phyloP scores from a whole-genome alignment of 2,113 vertebrate genomes.

The Brienomyrus brachyistius region DNA sequence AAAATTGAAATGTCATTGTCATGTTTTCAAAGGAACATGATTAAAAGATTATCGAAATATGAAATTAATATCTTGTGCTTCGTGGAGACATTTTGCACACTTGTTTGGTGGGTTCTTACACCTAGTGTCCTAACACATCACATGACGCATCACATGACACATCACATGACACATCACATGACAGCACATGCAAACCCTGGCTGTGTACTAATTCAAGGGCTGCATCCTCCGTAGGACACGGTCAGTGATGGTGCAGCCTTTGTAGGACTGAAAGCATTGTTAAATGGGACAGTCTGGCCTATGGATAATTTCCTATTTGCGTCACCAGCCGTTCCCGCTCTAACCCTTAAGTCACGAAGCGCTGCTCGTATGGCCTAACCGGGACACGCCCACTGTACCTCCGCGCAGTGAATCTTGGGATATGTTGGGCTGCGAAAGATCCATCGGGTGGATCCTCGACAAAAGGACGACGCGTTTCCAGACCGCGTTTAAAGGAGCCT shows the following conservation, averaged over 20 bases:
- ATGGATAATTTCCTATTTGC: not conserved
- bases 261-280: not conserved
- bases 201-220: not conserved
- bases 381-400: no score
- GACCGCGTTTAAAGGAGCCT: no score
- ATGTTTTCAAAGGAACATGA: not conserved
- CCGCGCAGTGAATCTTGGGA: no score
- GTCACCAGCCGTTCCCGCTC: not conserved
- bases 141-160: not conserved
- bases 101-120: not conserved
- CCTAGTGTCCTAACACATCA: not conserved
- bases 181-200: not conserved
- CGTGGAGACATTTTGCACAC: not conserved
- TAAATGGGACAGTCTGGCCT: not conserved
- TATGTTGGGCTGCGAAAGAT: no score
- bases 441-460: no score
- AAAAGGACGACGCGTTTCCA: no score
- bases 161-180: not conserved
- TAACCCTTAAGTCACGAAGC: not conserved
- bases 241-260: not conserved
- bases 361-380: not conserved
- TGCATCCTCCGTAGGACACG: not conserved
- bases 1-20: not conserved
- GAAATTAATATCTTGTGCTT: not conserved
- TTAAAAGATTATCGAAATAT: not conserved